A percentile compares a stretch with the other conserved stretches of the same genome.
These are phyloP conservation scores for Erebia epiphron DNA, from an alignment of 2,888 invertebrate species.

Conservation along the genomic window DNA sequence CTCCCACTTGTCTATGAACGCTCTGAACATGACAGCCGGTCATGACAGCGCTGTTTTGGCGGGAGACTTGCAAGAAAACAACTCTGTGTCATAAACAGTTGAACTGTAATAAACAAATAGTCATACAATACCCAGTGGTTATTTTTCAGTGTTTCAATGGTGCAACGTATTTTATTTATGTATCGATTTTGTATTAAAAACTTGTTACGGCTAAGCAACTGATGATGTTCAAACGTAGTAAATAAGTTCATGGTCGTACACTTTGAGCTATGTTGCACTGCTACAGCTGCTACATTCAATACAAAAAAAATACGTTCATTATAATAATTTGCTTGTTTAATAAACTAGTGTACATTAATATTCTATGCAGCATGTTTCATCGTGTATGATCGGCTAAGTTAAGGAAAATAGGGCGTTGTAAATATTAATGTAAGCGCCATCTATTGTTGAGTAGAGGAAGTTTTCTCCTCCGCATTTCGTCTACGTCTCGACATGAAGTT, in stretches of 20 bases:
- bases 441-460: conserved; percentile 70
- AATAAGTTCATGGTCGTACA: conserved; percentile 60
- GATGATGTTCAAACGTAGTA: conserved; percentile 80
- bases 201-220: conserved; percentile 61
- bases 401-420: conserved; percentile 59
- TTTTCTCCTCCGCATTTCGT: conserved; percentile 46
- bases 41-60: conserved; percentile 76
- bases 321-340: conserved; percentile 34
- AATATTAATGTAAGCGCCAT: conserved; percentile 71
- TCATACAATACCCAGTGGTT: conserved; percentile 32
- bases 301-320: conserved; percentile 45
- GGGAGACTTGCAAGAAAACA: conserved; percentile 68
- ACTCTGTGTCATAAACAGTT: conserved; percentile 61
- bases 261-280: conserved; percentile 56
- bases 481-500: conserved; percentile 51
- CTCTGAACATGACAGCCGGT: conserved; percentile 81
- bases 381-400: conserved; percentile 59
- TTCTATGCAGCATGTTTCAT: conserved; percentile 53
- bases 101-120: conserved; percentile 47
- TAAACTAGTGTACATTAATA: conserved; percentile 41
- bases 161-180: conserved; percentile 49
- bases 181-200: conserved; percentile 32
- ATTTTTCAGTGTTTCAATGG: conserved; percentile 54
- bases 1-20: conserved; percentile 71
- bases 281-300: conserved; percentile 36